A percentile compares a stretch with the other conserved stretches of the same genome.
These are phyloP conservation scores for Lithobates pipiens DNA, from an alignment of 2,797 vertebrate genomes.

Conservation along the genomic window DNA sequence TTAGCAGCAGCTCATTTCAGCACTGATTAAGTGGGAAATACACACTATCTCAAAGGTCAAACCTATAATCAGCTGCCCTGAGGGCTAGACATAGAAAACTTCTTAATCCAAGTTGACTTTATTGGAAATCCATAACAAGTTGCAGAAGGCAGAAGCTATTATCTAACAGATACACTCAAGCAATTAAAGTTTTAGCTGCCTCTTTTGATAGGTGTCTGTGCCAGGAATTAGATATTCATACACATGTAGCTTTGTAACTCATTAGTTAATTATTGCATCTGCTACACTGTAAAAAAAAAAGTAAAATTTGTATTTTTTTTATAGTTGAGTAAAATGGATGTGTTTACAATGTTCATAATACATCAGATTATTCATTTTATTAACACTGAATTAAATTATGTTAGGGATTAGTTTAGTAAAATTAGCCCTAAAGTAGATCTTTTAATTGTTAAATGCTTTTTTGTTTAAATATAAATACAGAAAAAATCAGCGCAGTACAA, in stretches of 20 bases:
- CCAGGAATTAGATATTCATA: not conserved
- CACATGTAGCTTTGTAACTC: not conserved
- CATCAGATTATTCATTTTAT: not conserved
- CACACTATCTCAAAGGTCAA: slow-evolving; percentile 82
- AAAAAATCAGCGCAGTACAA: too few species aligned
- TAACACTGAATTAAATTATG: too few species aligned
- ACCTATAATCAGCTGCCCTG: slow-evolving; percentile 81
- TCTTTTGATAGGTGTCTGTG: slow-evolving; percentile 25
- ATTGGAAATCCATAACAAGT: slow-evolving; percentile 70
- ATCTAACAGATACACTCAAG: slow-evolving; percentile 55
- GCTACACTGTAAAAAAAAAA: not conserved
- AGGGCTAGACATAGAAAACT: slow-evolving; percentile 76
- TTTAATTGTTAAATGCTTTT: too few species aligned
- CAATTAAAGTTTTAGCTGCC: slow-evolving; percentile 58
- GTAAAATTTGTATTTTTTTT: too few species aligned
- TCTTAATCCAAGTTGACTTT: slow-evolving; percentile 75
- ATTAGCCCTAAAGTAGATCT: too few species aligned
- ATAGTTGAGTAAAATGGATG: not conserved
- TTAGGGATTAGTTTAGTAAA: too few species aligned
- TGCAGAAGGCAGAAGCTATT: slow-evolving; percentile 61
- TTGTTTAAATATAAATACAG: too few species aligned
- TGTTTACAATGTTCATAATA: not conserved
- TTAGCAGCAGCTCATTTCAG: slow-evolving; percentile 81
- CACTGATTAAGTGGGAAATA: slow-evolving; percentile 83
- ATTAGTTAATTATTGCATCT: slow-evolving; percentile 4